A percentile compares a stretch with the other conserved stretches of the same genome.
Conservation (phyloP, 2,888 invertebrate genomes). For the Conops quadrifasciatus region DNA sequence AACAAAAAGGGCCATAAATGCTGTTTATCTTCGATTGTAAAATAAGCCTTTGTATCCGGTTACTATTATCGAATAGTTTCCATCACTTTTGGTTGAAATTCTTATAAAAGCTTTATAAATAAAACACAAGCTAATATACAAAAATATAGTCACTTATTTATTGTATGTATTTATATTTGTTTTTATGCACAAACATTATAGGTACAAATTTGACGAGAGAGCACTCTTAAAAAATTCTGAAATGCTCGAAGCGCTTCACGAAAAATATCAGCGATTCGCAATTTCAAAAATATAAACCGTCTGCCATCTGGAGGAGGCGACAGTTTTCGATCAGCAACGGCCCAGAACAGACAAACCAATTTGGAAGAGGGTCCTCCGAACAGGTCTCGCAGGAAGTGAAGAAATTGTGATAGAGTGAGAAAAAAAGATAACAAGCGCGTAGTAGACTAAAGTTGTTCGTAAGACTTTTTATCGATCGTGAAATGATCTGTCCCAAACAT, state of each 20-base stretch:
- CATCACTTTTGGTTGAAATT: background rate
- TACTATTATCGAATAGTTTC: background rate
- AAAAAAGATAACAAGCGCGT: background rate
- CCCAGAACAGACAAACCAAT: constrained; percentile 48
- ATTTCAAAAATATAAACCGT: constrained; percentile 60
- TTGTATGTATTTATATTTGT: background rate
- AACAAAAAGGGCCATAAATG: no score
- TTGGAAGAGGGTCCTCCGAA: background rate
- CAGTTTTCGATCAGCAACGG: constrained; percentile 59
- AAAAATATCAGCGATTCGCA: constrained; percentile 15
- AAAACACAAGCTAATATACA: background rate
- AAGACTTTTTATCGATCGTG: background rate
- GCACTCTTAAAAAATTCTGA: constrained; percentile 19
- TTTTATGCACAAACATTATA: background rate
- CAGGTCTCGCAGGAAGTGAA: background rate
- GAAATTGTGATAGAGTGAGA: background rate
- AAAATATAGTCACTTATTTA: background rate
- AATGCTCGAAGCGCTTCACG: background rate
- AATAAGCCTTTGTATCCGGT: no score
- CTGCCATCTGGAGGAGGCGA: constrained; percentile 60
- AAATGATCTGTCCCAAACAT: constrained; percentile 61
- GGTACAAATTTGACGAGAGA: constrained; percentile 18
- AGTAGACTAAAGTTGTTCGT: background rate
- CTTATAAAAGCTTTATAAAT: constrained; percentile 4
- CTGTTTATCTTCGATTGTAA: no score